Evolutionary conservation across 30 jellyfish, hydroid and myxozoan genomes (phyloP).

Genomic region (Turritopsis dohrnii): DNA sequence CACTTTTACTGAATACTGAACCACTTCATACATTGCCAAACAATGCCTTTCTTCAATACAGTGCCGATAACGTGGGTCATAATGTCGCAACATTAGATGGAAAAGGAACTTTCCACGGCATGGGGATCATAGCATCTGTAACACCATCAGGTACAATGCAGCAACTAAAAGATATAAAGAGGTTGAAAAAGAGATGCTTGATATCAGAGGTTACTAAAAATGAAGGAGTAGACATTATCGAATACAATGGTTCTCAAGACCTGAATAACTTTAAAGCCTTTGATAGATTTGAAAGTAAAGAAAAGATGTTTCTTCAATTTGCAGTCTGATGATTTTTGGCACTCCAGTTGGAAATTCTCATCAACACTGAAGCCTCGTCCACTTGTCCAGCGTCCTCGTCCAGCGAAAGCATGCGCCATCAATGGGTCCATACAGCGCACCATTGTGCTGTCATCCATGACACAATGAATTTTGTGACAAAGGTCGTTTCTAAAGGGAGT

Average conservation of each 20-base stretch:
- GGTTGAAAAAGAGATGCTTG: too few relatives aligned
- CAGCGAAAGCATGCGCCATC: neutral
- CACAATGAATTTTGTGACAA: too few relatives aligned
- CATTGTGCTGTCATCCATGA: neutral
- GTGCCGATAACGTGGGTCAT: conserved; percentile 40
- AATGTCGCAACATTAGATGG: conserved; percentile 43
- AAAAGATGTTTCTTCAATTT: neutral
- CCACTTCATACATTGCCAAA: neutral
- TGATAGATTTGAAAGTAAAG: conserved; percentile 3
- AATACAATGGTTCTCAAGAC: too few relatives aligned
- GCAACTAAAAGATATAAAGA: too few relatives aligned
- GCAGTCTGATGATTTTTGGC: neutral
- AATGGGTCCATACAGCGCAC: too few relatives aligned
- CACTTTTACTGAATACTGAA: too few relatives aligned
- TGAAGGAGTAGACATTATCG: too few relatives aligned
- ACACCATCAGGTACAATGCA: too few relatives aligned
- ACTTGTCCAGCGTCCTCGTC: too few relatives aligned
- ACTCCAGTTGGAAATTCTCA: neutral
- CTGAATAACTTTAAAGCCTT: too few relatives aligned
- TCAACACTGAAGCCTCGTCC: conserved; percentile 15
- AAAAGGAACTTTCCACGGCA: conserved; percentile 27
- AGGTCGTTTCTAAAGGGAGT: too few relatives aligned
- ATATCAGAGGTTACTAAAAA: too few relatives aligned
- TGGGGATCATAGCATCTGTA: neutral
- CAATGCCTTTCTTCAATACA: conserved; percentile 33